A percentile compares a stretch with the other conserved stretches of the same genome.
These are phyloP conservation scores for Drosophila tristis DNA, from an alignment of 1,140 invertebrate species.

Conservation along the genomic window DNA sequence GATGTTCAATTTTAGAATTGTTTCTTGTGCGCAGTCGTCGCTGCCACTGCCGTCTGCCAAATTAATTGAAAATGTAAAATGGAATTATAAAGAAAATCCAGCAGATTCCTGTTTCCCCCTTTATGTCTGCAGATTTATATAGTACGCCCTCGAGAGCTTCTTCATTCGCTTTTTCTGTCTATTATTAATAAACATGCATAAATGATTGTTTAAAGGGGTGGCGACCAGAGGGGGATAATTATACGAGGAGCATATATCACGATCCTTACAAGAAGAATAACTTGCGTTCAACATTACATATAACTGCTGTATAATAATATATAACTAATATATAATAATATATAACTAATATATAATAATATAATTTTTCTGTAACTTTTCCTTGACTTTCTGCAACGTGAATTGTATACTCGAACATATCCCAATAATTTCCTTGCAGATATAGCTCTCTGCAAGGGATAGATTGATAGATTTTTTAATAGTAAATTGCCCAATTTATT, in stretches of 20 bases:
- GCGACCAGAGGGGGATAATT: conserved; percentile 7
- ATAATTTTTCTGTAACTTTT: neutral
- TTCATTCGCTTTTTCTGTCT: conserved; percentile 20
- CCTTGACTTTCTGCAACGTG: too few relatives aligned
- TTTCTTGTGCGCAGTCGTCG: conserved; percentile 11
- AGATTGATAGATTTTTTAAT: too few relatives aligned
- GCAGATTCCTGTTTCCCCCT: conserved; percentile 12
- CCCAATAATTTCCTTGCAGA: too few relatives aligned
- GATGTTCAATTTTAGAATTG: neutral
- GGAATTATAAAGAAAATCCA: conserved; percentile 50
- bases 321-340: too few relatives aligned
- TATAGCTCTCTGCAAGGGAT: too few relatives aligned
- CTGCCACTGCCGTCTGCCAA: conserved; percentile 15
- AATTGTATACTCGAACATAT: too few relatives aligned
- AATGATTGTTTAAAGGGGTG: conserved; percentile 32
- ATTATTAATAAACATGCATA: conserved; percentile 66
- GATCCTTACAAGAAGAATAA: too few relatives aligned
- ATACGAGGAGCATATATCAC: neutral
- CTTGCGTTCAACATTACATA: too few relatives aligned
- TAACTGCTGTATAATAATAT: too few relatives aligned
- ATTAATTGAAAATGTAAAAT: conserved; percentile 37
- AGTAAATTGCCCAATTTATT: too few relatives aligned
- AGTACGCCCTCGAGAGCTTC: conserved; percentile 35
- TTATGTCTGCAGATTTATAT: conserved; percentile 37
- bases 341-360: neutral